Percentiles rank a stretch among this genome's conserved stretches.
Conservation (phyloP, 2,888 invertebrate species). For the Bruchidius siliquastri region DNA sequence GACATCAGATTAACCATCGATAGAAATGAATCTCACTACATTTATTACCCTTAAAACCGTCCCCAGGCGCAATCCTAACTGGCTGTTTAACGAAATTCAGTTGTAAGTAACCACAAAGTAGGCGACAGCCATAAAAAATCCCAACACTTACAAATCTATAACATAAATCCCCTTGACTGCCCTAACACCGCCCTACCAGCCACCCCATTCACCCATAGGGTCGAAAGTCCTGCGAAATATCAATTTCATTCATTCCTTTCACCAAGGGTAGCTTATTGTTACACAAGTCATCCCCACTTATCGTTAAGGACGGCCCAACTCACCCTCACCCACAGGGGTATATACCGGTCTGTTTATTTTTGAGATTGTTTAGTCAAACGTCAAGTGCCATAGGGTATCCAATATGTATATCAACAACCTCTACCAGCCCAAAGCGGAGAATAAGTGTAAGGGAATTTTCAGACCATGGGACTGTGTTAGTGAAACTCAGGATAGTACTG, state of each 20-base stretch:
- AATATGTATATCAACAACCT: conserved; percentile 26
- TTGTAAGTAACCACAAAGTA: conserved; percentile 28
- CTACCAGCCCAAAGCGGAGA: conserved; percentile 18
- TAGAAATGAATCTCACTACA: background rate
- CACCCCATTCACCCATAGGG: conserved; percentile 29
- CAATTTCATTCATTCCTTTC: conserved; percentile 43
- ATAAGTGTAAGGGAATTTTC: conserved; percentile 32
- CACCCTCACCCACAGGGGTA: conserved; percentile 25
- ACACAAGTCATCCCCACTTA: conserved; percentile 43
- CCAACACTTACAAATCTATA: conserved; percentile 35
- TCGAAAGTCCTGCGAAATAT: conserved; percentile 38
- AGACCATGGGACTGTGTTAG: conserved; percentile 33
- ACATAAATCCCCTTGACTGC: conserved; percentile 32
- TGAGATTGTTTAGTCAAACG: conserved; percentile 41
- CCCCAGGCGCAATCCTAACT: conserved; percentile 1
- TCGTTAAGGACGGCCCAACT: conserved; percentile 40
- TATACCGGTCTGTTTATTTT: conserved; percentile 38
- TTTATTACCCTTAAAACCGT: background rate
- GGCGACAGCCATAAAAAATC: conserved; percentile 46
- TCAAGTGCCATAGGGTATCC: conserved; percentile 10
- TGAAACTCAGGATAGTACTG: conserved; percentile 41
- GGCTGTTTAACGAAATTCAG: conserved; percentile 26
- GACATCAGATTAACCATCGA: background rate
- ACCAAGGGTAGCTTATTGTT: conserved; percentile 45
- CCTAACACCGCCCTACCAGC: conserved; percentile 23